Base-by-base conservation (phyloP, 2,888 invertebrate genomes). In the Trachelus tabidus region DNA sequence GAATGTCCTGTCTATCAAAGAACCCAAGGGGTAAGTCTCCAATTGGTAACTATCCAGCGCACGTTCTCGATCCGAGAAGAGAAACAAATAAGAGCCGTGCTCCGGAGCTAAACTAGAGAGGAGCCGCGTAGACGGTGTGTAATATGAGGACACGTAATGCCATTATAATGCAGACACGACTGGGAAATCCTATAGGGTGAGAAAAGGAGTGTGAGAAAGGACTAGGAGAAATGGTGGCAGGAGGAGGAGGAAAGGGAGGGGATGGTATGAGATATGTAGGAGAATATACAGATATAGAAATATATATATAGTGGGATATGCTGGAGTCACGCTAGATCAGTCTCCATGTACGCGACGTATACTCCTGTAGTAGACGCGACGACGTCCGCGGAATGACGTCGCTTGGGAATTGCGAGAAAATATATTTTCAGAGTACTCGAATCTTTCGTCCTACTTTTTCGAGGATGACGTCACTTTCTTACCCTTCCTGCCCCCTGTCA, bases 141-240 rank as follows among this genome's bases (percentile, higher is more conserved):
- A 89, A 88, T 86, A 86, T 84, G 87, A 87, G 86, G 86, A 89
- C 88, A 89, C 88, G 88, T 89, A 89, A 90, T 89, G 86, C 87
- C 87, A 89, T 90, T 90, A 89, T 88, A 89, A 89, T 87, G 87
- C 87, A 89, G 88, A 89, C 88, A 87, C 86, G 86, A 87, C 84
- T 84, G 86, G 56, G 23, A 56, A 85, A 87, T 86, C 87, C 87
- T 84, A 79, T 82, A 73, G 80, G 78, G 86, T 86, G 82, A 77
- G 56, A 56, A 56, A 23, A 56, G 56, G 56, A 56, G 56, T 56
- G 23, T 23, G 56, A 56, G 56, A 23, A 56, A 23, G 56, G 23
- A 56, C 56, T 56, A 9, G 56, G 56, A 56, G 15, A 56, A 56
- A 56, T 56, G 56, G 9, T 23, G 56, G 15, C 6, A 15, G 40